These are phyloP conservation scores for Argyrosomus japonicus DNA, from an alignment of 2,113 vertebrate species.

Conservation along the genomic window DNA sequence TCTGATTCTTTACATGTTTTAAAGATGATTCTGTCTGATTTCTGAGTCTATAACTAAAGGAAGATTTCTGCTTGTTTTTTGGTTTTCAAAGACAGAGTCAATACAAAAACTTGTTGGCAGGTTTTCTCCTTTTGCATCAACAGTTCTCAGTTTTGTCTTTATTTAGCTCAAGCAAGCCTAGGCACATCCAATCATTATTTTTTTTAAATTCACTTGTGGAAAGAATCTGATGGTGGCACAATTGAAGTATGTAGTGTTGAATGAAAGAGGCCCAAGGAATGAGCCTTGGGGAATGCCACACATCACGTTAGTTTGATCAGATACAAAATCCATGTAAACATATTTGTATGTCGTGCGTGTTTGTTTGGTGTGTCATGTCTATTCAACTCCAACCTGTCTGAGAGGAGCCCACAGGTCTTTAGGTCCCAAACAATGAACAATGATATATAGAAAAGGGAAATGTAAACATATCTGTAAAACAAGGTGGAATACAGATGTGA, in stretches of 20 bases:
- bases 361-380: not conserved
- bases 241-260: not conserved
- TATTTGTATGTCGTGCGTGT: not conserved
- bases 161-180: not conserved
- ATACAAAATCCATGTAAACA: not conserved
- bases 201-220: not conserved
- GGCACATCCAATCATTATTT: not conserved
- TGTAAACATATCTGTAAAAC: not conserved
- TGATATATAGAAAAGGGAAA: not conserved
- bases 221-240: not conserved
- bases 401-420: not conserved
- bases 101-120: not conserved
- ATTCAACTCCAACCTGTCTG: not conserved
- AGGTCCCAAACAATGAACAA: not conserved
- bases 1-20: not conserved
- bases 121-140: not conserved
- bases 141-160: not conserved
- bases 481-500: slow-evolving; percentile 5
- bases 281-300: not conserved
- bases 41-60: not conserved
- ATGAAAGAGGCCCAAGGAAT: not conserved
- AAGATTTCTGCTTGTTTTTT: not conserved
- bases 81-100: not conserved
- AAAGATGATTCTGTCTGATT: not conserved
- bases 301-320: not conserved